Evolutionary conservation across 2,797 vertebrate species (phyloP), one percentile per base, ranked within the genome.

Genomic region (Rhinophrynus dorsalis): DNA sequence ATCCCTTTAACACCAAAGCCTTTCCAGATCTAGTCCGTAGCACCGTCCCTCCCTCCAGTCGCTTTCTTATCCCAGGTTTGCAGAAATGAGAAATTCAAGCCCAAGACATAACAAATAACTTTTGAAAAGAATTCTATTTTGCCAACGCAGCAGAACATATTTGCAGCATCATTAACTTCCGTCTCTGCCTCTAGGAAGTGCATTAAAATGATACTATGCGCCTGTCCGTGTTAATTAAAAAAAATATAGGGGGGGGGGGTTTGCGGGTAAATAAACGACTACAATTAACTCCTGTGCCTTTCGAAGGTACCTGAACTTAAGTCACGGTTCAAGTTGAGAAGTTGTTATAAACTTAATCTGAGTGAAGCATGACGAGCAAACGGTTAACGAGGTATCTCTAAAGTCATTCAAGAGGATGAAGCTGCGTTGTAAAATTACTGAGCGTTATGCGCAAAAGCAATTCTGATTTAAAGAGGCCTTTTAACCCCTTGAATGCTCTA

Each of bases 281-380:
- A 40, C 47, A 51, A 51, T 51, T 76, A 27, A 81, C 79, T 64
- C 78, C 80, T 83, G 83, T 85, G 83, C 86, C 83, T 84, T 79
- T 73, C 18, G 80, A 18, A 18, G 79, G 81, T 78, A 40, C 26
- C 13, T 27, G 32, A 33, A 33, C 11, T 20, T 37, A 17, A 37
- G 65, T 68, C 40, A 57, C 51, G 40, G 52, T 64, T 27, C 29
- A 64, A 48, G 50, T 17, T 47, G 15, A 44, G 29, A 60, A 18
- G 23, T 38, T 38, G 13, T 38, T 13, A 35, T 35, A 37, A 23
- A 55, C 32, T 20, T 11, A 40, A 5, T 29, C 13, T 2, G 47
- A 51, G n/a, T 5, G 7, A n/a, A 33, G 54, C 21, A 55, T 32
- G 33, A 44, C 17, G 17, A 61, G 20, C 40, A 24, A 23, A 44